Evolutionary conservation across 2,888 invertebrate species (phyloP).

Genomic region (Pachliopta kotzebuea): DNA sequence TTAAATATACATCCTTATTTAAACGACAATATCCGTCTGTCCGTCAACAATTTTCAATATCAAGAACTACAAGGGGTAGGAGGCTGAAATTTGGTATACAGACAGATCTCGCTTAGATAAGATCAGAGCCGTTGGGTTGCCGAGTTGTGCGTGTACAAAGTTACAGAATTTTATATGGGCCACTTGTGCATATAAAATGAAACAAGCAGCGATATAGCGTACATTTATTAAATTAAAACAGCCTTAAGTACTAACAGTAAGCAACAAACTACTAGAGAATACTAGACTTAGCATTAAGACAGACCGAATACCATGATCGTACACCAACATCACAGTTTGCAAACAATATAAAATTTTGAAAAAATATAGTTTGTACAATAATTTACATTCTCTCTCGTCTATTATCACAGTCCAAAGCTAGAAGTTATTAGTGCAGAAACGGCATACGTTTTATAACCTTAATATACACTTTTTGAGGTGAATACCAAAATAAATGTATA

Average conservation of each 20-base stretch:
- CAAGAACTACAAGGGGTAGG: no score
- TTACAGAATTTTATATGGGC: no score
- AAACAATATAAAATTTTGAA: constrained; percentile 46
- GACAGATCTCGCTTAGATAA: no score
- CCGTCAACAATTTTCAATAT: no score
- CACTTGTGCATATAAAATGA: not conserved
- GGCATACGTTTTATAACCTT: not conserved
- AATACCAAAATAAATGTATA: not conserved
- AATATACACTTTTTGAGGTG: not conserved
- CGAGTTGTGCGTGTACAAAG: no score
- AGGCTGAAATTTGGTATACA: no score
- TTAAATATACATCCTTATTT: no score
- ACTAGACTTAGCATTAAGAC: constrained; percentile 36
- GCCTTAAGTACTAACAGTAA: constrained; percentile 45
- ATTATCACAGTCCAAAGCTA: constrained; percentile 77
- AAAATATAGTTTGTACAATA: constrained; percentile 52
- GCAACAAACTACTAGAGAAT: constrained; percentile 42
- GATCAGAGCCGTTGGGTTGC: no score
- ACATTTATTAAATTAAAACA: constrained; percentile 66
- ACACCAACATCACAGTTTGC: constrained; percentile 40
- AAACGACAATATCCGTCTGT: no score
- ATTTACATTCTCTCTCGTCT: constrained; percentile 54
- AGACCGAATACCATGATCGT: constrained; percentile 43
- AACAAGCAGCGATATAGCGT: constrained; percentile 34
- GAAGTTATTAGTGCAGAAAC: constrained; percentile 23